Base-by-base conservation (phyloP, 1,140 invertebrate species). In the Monomorium pharaonis region DNA sequence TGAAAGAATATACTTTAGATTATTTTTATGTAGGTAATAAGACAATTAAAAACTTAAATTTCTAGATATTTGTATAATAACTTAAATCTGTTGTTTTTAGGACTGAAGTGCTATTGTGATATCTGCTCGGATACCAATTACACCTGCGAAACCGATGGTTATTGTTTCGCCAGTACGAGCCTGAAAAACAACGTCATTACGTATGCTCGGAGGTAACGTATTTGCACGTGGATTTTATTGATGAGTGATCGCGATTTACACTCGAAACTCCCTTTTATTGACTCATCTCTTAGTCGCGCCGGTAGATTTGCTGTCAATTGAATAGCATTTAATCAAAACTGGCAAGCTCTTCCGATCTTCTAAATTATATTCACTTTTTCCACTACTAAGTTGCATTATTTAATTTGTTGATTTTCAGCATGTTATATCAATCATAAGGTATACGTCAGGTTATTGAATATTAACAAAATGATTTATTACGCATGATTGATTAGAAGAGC, bases 71-170 rank as follows among this genome's bases (percentile, higher is more conserved):
- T 27, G 4, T 49, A 18, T 21, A 7, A 33, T 5, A 3, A 44
- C 0, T 18, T 24, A 16, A 30, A 21, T 85, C 72, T 62, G 74
- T 65, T 87, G 75, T 93, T 86, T 96, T 70, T 84, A 97, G 97
- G 96, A 91, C 92, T 97, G 80, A 96, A 96, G 93, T 98, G 97
- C 94, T 96, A 97, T 93, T 98, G 97, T 95, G 97, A 98, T 92
- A 96, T 97, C 92, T 98, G 97, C 93, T 92, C 93, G 72, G 95
- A 96, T n/a, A 96, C 95, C n/a, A 98, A 98, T 94, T 95, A 97
- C 91, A 98, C 98, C 44, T 98, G 98, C 95, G 96, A 97, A 92
- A 98, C 98, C 7, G 98, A 98, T 96, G 98, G 98, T 24, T 97
- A 97, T 91, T 98, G 98, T 94, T 98, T 97, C 90, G 97, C 98